Base-by-base conservation (phyloP, 1,140 invertebrate genomes). In the Psilanteris sp. region DNA sequence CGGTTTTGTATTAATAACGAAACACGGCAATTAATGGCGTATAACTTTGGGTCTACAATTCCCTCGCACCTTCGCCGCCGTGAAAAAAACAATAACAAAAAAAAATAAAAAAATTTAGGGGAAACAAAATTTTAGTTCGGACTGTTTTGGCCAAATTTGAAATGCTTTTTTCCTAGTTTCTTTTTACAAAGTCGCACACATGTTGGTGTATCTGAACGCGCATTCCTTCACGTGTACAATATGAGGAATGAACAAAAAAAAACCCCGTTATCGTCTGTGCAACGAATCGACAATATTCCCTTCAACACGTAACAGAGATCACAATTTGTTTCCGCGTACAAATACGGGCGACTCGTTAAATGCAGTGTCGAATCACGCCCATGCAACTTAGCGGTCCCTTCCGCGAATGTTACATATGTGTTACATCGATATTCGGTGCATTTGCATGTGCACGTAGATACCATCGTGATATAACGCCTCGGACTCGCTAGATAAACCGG, bases 361-460 rank as follows among this genome's bases (percentile, higher is more conserved):
- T 76, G 76, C 78, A 61, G 20, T 59, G 54, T 79, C 72, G 78
- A 79, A 79, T 79, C 76, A 52, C 72, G 54, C 61, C 66, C 64
- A 57, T 44, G 64, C 64, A 68, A 68, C 52, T 68, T 55, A 67
- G 62, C 37, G 48, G 62, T 36, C 20, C 46, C 37, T 39, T 48
- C 18, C 16, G 41, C 48, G 39, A 55, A 31, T 32, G 43, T 50
- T 68, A 57, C 64, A 68, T 20, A 57, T 57, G 64, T 55, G 50
- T 67, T 67, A 48, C 50, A 48, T 67, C 32, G 48, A 50, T 32
- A 57, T 57, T 67, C 15, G 11, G 29, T 39, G 32, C 50, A 55
- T 67, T 55, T 55, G 62, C 50, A 67, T 67, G 50, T 31, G 37
- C 62, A 29, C 13, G 46, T 66, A 66, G 61, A 66, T 66, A 66